These are phyloP conservation scores for Pseudocheirus occidentalis DNA, from an alignment of 2,797 vertebrate species.

Conservation along the genomic window DNA sequence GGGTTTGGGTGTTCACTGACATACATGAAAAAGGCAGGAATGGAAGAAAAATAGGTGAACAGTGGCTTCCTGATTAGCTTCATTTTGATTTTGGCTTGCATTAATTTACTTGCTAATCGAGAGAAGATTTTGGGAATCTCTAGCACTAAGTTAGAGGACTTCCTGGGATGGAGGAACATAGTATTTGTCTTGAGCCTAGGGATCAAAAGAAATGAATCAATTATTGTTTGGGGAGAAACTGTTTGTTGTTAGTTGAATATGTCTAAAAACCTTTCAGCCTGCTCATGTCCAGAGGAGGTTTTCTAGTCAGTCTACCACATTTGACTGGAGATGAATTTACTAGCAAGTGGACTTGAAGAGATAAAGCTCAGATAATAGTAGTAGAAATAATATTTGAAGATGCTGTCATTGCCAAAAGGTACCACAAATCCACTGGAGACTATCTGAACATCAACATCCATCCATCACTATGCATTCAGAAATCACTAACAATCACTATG, in stretches of 20 bases:
- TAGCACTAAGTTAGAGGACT: neutral
- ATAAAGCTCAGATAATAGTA: neutral
- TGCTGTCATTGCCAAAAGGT: neutral
- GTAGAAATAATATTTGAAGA: neutral
- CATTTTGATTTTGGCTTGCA: neutral
- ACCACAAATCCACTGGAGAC: neutral
- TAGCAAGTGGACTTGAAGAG: neutral
- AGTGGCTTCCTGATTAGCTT: neutral
- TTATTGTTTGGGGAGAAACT: neutral
- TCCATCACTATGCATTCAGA: neutral
- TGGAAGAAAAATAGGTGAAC: neutral
- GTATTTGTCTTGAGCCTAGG: neutral
- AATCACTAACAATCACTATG: neutral
- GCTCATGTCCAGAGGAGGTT: neutral
- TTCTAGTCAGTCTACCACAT: neutral
- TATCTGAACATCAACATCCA: neutral
- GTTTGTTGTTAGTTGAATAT: neutral
- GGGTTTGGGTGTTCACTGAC: neutral
- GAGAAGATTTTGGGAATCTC: neutral
- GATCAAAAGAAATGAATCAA: neutral
- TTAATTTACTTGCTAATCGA: neutral
- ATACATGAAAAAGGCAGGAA: neutral
- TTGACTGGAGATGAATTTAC: neutral
- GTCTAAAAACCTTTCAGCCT: neutral
- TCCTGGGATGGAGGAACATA: neutral